A percentile compares a stretch with the other conserved stretches of the same genome.
phyloP scores from a whole-genome alignment of 2,797 vertebrate genomes.

The Potorous gilbertii region DNA sequence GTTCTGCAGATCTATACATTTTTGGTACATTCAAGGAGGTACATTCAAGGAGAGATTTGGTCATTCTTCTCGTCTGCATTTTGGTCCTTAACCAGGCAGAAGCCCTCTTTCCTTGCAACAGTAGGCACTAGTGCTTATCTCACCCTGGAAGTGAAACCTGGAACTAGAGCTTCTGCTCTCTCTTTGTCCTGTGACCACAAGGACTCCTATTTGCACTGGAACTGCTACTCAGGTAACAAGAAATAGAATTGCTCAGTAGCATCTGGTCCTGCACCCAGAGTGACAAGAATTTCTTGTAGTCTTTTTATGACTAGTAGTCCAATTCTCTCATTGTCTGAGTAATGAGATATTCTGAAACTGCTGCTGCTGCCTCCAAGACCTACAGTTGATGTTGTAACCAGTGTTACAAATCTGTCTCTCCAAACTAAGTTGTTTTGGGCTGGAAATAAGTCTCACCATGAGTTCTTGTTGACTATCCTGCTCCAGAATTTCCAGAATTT shows the following conservation, averaged over 20 bases:
- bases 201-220: too few relatives aligned
- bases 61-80: not conserved
- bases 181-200: too few relatives aligned
- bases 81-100: not conserved
- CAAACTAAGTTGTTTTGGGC: not conserved
- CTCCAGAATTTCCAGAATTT: too few relatives aligned
- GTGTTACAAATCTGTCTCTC: not conserved
- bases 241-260: not conserved
- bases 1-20: not conserved
- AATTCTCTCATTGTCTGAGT: not conserved
- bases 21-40: too few relatives aligned
- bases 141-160: too few relatives aligned
- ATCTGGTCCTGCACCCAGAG: not conserved
- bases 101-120: too few relatives aligned
- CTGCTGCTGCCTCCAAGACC: not conserved
- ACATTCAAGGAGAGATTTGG: not conserved
- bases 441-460: too few relatives aligned
- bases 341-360: not conserved
- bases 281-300: not conserved
- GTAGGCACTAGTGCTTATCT: too few relatives aligned
- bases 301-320: not conserved
- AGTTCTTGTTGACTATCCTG: too few relatives aligned
- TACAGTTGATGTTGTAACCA: not conserved
- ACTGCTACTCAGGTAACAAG: too few relatives aligned
- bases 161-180: too few relatives aligned